Percentiles rank a stretch among this genome's conserved stretches.
Conservation (phyloP, 1,140 invertebrate genomes). For the Magallana angulata region DNA sequence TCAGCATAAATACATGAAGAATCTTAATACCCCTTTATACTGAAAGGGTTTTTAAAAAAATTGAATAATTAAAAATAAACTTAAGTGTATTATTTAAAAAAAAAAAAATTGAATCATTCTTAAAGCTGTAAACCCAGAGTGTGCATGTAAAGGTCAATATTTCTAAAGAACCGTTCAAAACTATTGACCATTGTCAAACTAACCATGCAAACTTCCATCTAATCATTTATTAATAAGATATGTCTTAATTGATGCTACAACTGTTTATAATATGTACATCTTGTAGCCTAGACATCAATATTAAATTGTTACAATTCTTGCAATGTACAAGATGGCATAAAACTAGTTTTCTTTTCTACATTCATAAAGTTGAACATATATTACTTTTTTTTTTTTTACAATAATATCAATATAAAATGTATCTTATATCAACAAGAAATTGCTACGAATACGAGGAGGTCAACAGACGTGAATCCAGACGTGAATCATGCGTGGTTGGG, state of each 20-base stretch:
- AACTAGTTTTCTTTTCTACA: neutral
- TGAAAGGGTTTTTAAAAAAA: no score
- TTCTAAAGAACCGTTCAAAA: no score
- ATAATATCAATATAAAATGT: constrained; percentile 31
- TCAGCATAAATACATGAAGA: no score
- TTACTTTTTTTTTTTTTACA: neutral
- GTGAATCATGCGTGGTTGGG: constrained; percentile 31
- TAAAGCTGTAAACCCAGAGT: no score
- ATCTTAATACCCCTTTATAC: no score
- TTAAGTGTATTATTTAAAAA: no score
- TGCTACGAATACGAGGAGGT: constrained; percentile 11
- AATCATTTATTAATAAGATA: neutral
- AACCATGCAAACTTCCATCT: neutral
- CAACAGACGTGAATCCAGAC: constrained; percentile 7
- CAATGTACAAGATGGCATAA: constrained; percentile 8
- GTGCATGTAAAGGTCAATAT: no score
- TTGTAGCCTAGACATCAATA: no score
- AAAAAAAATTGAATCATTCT: no score
- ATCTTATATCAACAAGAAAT: neutral
- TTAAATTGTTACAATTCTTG: neutral
- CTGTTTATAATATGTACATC: no score
- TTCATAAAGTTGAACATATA: constrained; percentile 9
- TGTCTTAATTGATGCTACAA: neutral
- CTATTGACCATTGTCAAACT: no score
- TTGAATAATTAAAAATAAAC: no score